These are phyloP conservation scores for Sardina pilchardus DNA, from an alignment of 2,113 vertebrate species.

Conservation along the genomic window DNA sequence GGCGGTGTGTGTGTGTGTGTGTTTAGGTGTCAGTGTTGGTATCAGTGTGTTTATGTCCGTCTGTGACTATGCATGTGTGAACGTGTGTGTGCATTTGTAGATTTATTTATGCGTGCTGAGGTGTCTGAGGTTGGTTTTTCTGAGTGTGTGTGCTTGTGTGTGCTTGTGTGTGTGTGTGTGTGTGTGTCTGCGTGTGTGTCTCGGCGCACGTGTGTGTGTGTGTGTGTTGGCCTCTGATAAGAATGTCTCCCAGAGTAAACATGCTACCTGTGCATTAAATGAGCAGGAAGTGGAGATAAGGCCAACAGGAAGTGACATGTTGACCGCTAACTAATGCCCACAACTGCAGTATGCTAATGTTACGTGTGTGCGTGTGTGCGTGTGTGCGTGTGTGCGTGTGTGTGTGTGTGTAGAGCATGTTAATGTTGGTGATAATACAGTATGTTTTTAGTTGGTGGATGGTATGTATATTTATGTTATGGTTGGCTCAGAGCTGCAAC, in stretches of 20 bases:
- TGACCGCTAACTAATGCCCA: neutral
- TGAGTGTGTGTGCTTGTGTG: neutral
- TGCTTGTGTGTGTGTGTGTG: neutral
- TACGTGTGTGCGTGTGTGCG: constrained; percentile 1
- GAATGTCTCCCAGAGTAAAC: neutral
- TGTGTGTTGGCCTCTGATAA: neutral
- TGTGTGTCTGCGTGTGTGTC: neutral
- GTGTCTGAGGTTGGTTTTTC: neutral
- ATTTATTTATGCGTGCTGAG: neutral
- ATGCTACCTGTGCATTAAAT: neutral
- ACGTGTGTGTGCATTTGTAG: neutral
- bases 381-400: neutral
- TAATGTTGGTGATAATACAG: too few species aligned
- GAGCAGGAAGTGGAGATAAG: neutral
- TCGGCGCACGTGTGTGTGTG: neutral
- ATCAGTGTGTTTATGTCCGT: neutral
- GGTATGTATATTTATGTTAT: too few species aligned
- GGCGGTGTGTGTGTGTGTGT: constrained; percentile 23
- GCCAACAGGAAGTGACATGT: neutral
- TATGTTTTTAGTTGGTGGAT: too few species aligned
- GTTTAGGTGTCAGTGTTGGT: neutral
- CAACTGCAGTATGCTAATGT: too few species aligned
- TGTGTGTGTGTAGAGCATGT: constrained; percentile 16
- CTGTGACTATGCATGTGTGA: neutral
- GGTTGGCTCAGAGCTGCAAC: too few species aligned